A percentile compares a stretch with the other conserved stretches of the same genome.
These are phyloP conservation scores for Palythoa heliodiscus DNA, from an alignment of 92 coral and sea anemone genomes.

Conservation along the genomic window DNA sequence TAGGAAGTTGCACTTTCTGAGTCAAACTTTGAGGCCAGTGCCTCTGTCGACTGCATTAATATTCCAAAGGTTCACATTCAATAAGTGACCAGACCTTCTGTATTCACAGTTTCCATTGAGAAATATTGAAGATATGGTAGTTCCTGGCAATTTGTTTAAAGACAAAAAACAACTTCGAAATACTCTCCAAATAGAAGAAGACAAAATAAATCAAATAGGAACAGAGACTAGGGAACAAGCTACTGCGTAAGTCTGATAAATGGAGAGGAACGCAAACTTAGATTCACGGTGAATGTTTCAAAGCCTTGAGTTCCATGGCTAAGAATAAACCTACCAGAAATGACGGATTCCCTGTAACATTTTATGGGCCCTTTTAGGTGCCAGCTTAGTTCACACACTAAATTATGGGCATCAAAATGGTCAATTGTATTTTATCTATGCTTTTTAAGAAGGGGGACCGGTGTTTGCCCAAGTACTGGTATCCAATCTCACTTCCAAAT, in stretches of 20 bases:
- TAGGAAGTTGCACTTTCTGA: conserved; percentile 5
- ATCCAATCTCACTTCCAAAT: too few relatives aligned
- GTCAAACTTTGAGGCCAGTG: conserved; percentile 16
- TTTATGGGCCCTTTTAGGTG: too few relatives aligned
- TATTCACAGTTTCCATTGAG: conserved; percentile 11
- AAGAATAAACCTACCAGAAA: too few relatives aligned
- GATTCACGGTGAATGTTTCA: conserved; percentile 57
- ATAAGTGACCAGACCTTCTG: not conserved
- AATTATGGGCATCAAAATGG: too few relatives aligned
- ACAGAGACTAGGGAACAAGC: conserved; percentile 55
- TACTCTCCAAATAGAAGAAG: conserved; percentile 14
- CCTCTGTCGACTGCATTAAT: not conserved
- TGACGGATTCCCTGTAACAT: too few relatives aligned
- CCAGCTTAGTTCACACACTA: too few relatives aligned
- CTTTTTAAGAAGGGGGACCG: too few relatives aligned
- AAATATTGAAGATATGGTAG: not conserved
- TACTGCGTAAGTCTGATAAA: conserved; percentile 19
- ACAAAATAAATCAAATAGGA: conserved; percentile 52
- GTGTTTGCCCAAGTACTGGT: too few relatives aligned
- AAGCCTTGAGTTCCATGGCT: too few relatives aligned
- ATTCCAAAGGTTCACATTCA: not conserved
- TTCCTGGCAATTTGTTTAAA: conserved; percentile 11
- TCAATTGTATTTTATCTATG: too few relatives aligned
- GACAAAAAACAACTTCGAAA: conserved; percentile 11
- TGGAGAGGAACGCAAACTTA: conserved; percentile 54